A percentile compares a stretch with the other conserved stretches of the same genome.
phyloP scores from a whole-genome alignment of 2,113 vertebrate species.

The Megaleporinus macrocephalus region DNA sequence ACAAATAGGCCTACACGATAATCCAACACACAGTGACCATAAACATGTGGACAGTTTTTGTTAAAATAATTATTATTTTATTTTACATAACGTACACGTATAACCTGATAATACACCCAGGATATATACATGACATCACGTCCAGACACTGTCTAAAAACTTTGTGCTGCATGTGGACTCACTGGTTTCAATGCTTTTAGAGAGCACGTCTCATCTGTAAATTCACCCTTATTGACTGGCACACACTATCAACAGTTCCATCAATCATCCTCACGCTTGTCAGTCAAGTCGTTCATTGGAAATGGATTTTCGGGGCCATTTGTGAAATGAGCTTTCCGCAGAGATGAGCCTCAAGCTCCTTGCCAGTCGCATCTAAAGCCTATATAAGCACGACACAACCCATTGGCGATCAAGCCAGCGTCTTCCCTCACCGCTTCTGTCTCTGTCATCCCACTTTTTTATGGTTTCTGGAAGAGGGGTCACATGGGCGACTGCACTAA shows the following conservation, averaged over 20 bases:
- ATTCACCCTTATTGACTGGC: constrained; percentile 28
- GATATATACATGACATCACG: no score
- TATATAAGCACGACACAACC: constrained; percentile 17
- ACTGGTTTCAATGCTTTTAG: constrained; percentile 6
- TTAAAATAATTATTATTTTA: no score
- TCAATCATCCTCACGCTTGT: constrained; percentile 29
- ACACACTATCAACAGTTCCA: constrained; percentile 21
- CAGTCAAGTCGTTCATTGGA: constrained; percentile 10
- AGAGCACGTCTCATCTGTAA: constrained; percentile 35
- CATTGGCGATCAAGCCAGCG: constrained; percentile 1
- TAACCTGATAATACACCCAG: no score
- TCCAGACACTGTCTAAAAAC: background rate
- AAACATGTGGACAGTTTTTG: no score
- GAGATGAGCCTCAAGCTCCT: constrained; percentile 15
- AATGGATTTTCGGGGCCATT: constrained; percentile 29
- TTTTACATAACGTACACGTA: no score
- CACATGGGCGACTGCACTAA: background rate
- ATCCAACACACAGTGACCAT: no score
- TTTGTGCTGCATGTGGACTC: background rate
- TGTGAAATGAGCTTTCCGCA: constrained; percentile 32
- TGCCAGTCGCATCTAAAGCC: constrained; percentile 1
- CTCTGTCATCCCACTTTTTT: background rate
- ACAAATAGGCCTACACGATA: no score
- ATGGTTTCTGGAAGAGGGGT: background rate
- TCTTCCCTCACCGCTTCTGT: constrained; percentile 2